Evolutionary conservation across 1,140 invertebrate genomes (phyloP).

Genomic region (Tetranychus urticae): DNA sequence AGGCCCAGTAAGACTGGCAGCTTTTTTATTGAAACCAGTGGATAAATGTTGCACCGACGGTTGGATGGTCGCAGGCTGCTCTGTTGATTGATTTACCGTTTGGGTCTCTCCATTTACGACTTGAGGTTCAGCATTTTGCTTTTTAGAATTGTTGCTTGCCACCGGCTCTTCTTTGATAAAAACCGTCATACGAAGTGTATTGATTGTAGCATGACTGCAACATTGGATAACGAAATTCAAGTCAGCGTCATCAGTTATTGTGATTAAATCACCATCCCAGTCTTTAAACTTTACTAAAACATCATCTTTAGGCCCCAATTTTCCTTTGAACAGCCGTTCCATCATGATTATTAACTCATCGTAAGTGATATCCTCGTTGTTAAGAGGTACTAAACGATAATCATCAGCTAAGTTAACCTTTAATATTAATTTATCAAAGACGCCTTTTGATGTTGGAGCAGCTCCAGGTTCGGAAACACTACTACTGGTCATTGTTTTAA

Average conservation of each 20-base stretch:
- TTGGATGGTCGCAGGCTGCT: conserved; percentile 1
- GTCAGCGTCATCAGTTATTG: conserved; percentile 47
- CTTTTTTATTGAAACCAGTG: neutral
- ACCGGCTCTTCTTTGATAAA: neutral
- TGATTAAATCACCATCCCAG: conserved; percentile 49
- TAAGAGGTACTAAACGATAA: conserved; percentile 42
- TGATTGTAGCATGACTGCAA: conserved; percentile 38
- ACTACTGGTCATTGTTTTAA: too few relatives aligned
- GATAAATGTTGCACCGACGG: neutral
- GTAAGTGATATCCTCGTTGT: conserved; percentile 51
- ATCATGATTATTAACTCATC: conserved; percentile 52
- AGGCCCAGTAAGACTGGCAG: neutral
- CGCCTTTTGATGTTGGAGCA: too few relatives aligned
- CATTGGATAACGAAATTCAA: conserved; percentile 45
- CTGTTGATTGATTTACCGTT: conserved; percentile 2
- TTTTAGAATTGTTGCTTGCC: neutral
- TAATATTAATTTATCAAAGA: conserved; percentile 21
- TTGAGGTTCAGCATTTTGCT: neutral
- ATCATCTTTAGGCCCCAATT: conserved; percentile 37
- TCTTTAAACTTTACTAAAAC: conserved; percentile 48
- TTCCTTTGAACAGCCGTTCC: conserved; percentile 42
- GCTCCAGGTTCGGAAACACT: too few relatives aligned
- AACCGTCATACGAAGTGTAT: conserved; percentile 23
- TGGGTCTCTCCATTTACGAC: neutral
- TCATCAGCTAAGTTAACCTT: conserved; percentile 41